phyloP scores from a whole-genome alignment of 1,140 invertebrate species.

The Nasonia vitripennis region DNA sequence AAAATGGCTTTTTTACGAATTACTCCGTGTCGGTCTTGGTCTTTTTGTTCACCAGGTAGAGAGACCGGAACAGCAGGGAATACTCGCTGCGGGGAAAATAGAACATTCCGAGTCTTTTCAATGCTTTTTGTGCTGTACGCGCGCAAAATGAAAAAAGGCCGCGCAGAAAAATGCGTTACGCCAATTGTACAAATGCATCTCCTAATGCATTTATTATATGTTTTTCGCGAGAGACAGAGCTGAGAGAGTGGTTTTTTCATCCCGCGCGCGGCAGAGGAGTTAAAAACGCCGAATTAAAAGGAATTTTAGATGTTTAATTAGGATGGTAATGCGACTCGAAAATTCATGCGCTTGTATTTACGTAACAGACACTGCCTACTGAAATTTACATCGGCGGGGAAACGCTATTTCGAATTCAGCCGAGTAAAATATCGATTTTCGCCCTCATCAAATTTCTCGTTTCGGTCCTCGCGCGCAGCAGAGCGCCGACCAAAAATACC shows the following conservation, averaged over 20 bases:
- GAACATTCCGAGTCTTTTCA: neutral
- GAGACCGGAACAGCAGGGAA: neutral
- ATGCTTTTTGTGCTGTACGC: neutral
- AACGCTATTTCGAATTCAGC: too few species aligned
- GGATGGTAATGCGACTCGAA: neutral
- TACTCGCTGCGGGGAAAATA: neutral
- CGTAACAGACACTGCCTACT: too few species aligned
- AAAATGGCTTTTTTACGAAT: conserved; percentile 13
- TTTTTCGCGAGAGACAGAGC: neutral
- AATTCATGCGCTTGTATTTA: neutral
- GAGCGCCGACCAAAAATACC: neutral
- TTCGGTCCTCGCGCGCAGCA: too few species aligned
- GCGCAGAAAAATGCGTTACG: neutral
- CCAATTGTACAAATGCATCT: conserved; percentile 10
- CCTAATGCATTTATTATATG: neutral
- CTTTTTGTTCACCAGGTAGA: neutral
- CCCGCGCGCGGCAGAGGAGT: too few species aligned
- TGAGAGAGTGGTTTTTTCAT: too few species aligned
- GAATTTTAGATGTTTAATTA: too few species aligned
- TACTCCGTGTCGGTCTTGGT: neutral
- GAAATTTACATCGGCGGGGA: too few species aligned
- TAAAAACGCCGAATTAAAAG: too few species aligned
- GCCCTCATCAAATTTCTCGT: too few species aligned
- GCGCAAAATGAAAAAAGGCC: neutral
- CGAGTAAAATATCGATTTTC: too few species aligned